Evolutionary conservation across 2,888 invertebrate genomes (phyloP).

Genomic region (Lepidocyrtoides sp.): DNA sequence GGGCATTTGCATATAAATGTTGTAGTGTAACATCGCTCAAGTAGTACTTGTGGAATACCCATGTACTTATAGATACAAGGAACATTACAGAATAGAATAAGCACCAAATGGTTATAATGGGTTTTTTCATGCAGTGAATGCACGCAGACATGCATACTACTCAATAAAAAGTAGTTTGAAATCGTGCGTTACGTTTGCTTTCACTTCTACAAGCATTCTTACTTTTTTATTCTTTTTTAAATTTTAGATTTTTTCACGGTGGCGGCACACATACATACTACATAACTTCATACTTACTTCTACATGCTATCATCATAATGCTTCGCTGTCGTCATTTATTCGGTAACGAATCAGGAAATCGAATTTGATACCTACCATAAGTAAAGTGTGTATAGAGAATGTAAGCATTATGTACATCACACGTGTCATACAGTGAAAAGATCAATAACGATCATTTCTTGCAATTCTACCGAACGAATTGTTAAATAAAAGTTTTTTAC

Average conservation of each 20-base stretch:
- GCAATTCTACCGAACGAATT: constrained; percentile 41
- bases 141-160: constrained; percentile 20
- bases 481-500: constrained; percentile 43
- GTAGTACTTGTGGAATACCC: constrained; percentile 39
- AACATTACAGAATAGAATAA: no score
- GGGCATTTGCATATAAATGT: constrained; percentile 76
- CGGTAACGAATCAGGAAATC: constrained; percentile 26
- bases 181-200: constrained; percentile 41
- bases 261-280: constrained; percentile 39
- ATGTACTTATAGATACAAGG: not conserved
- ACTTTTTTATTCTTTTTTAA: constrained; percentile 2
- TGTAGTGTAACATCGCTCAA: constrained; percentile 47
- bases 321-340: constrained; percentile 26
- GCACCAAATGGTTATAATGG: constrained; percentile 27
- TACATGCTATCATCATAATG: not conserved
- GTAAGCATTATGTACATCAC: not conserved
- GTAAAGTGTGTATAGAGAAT: not conserved
- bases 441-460: constrained; percentile 68
- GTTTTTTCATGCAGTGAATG: not conserved
- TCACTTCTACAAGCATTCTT: not conserved
- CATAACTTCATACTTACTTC: constrained; percentile 44
- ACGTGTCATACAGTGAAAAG: constrained; percentile 25
- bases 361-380: constrained; percentile 26
- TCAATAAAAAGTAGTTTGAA: constrained; percentile 36
- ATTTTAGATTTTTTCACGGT: constrained; percentile 56